Conservation (phyloP, 1,140 invertebrate genomes). For the Drosophila sp. region DNA sequence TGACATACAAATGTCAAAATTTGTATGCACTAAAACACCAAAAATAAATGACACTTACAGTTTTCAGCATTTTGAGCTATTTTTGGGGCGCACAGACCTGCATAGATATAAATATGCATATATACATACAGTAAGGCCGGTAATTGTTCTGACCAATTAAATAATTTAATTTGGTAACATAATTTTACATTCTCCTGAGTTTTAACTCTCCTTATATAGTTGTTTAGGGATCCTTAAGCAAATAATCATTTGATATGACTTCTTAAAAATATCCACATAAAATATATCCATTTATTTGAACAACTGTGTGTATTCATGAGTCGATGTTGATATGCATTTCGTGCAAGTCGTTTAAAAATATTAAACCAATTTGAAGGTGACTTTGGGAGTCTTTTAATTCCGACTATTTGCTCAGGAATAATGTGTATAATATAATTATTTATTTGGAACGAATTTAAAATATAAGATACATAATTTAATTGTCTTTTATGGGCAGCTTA, state of each 20-base stretch:
- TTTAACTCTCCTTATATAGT: no score
- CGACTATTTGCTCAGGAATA: neutral
- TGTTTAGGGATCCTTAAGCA: no score
- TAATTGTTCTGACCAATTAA: no score
- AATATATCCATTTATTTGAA: no score
- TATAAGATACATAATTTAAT: no score
- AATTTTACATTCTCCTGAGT: no score
- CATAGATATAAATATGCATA: constrained; percentile 18
- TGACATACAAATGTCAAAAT: constrained; percentile 76
- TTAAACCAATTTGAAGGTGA: constrained; percentile 68
- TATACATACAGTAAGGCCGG: no score
- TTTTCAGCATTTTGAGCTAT: constrained; percentile 46
- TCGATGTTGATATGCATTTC: constrained; percentile 57
- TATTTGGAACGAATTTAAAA: neutral
- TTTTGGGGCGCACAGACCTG: constrained; percentile 15
- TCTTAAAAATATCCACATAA: no score
- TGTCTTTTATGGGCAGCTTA: neutral
- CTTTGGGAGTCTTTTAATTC: constrained; percentile 36
- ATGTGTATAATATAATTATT: neutral
- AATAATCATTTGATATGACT: no score
- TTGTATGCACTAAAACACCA: constrained; percentile 26
- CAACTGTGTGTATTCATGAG: constrained; percentile 21
- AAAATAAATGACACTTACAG: constrained; percentile 51
- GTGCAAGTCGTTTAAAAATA: constrained; percentile 56
- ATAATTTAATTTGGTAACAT: no score